Evolutionary conservation across 2,797 vertebrate genomes (phyloP), one percentile per base, ranked within the genome.

Genomic region (Discoglossus pictus): DNA sequence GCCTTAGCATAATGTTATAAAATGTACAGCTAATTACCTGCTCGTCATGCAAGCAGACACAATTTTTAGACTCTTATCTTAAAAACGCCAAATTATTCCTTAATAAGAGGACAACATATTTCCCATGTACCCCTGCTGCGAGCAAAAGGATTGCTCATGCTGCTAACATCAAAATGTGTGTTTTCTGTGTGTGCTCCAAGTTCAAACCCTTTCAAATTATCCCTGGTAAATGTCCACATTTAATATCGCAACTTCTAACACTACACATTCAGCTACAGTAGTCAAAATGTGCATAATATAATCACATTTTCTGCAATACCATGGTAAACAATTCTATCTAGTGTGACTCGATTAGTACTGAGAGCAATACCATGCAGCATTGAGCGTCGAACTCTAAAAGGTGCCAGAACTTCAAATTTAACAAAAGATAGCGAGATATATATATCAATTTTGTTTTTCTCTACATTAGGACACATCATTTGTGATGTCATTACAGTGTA

Each of bases 401-500:
- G 20, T 68, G 47, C 15, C 38, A 50, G 7, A 16, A 35, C 34
- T 53, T 53, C 36, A 42, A 35, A 31, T 31, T 31, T 31, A 8
- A 31, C 27, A 31, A 31, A 4, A 31, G 8, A 8, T 8, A 8
- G 4, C 27, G n/a, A n/a, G n/a, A n/a, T n/a, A n/a, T n/a, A n/a
- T n/a, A n/a, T n/a, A n/a, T n/a, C n/a, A n/a, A n/a, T n/a, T n/a
- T n/a, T n/a, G n/a, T n/a, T n/a, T n/a, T n/a, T n/a, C n/a, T n/a
- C n/a, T n/a, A n/a, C 46, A 11, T 68, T 60, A 36, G 36, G 44
- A 35, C 18, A 2, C 8, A 12, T 3, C 36, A 12, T 20, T 7
- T 16, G 27, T 44, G 61, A 55, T 64, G 61, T 59, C 61, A 65
- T 52, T 44, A 58, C 31, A 35, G n/a, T 27, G 27, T 43, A 43